Evolutionary conservation across 2,797 vertebrate genomes (phyloP).

Genomic region (Cyprinella venusta): DNA sequence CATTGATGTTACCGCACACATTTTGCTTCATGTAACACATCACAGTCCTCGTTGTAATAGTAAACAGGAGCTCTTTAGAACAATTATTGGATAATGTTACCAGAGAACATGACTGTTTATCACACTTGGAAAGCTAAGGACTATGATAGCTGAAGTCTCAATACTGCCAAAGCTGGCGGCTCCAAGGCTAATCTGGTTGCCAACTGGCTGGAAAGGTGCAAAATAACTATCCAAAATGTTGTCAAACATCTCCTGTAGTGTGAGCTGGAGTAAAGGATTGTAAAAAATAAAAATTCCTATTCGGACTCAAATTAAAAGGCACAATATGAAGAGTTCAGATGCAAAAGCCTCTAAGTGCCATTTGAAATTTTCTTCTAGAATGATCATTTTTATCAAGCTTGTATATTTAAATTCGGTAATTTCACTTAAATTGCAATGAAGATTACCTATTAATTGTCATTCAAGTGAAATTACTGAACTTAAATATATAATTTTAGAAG

Average conservation of each 20-base stretch:
- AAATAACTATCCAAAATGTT: background rate
- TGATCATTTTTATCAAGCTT: too few species aligned
- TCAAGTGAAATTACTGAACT: too few species aligned
- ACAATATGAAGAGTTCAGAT: too few species aligned
- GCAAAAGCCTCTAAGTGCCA: too few species aligned
- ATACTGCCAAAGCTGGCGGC: background rate
- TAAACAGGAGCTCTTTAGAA: background rate
- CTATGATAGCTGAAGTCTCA: background rate
- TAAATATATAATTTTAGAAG: too few species aligned
- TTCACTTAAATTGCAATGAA: too few species aligned
- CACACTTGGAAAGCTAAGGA: background rate
- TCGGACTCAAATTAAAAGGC: background rate
- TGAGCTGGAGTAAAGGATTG: background rate
- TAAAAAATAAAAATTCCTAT: background rate
- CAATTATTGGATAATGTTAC: background rate
- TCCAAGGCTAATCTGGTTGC: background rate
- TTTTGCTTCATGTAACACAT: slow-evolving; percentile 2
- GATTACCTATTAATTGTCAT: too few species aligned
- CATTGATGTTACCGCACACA: background rate
- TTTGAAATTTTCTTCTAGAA: too few species aligned
- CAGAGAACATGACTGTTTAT: background rate
- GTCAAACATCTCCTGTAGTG: background rate
- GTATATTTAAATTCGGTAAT: too few species aligned
- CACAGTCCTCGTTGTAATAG: background rate
- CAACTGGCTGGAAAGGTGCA: background rate